Evolutionary conservation across 2,797 vertebrate species (phyloP), one percentile per base, ranked within the genome.

Genomic region (Mareca penelope): DNA sequence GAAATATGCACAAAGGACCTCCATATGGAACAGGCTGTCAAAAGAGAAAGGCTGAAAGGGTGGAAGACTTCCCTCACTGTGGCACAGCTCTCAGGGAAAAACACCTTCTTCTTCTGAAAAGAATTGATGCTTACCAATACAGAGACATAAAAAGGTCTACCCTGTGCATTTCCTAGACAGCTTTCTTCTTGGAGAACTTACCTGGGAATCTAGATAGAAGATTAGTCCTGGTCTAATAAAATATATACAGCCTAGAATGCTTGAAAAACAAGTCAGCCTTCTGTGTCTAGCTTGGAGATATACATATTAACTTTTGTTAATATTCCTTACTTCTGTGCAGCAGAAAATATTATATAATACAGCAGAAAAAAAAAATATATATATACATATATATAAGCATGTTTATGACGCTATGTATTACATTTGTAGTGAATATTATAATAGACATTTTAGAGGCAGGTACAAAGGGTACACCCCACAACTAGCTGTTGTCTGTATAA

Each of bases 401-500:
- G 46, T 29, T 57, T 42, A 11, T 21, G 2, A 4, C 0, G 0
- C 11, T 39, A 7, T 8, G 9, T 78, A 29, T 55, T 4, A 1
- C 31, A 59, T 55, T 80, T 56, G 23, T 88, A 80, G 71, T 52
- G 1, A 46, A 5, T 23, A 40, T 71, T 26, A 31, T 6, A 78
- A 24, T 12, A 61, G 28, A 18, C 48, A 42, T 71, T 89, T 81
- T 57, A 44, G 39, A 24, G 17, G 4, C 29, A 55, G 35, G 9
- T 80, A 65, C 29, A 48, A 73, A 22, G 15, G 82, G 5, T 29
- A n/a, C 26, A 73, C 8, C 26, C 21, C 70, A 46, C 11, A 87
- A 3, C 9, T 73, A 37, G 19, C 18, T 88, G 3, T 57, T 92
- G 29, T 10, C 26, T 82, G 6, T 37, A n/a, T 24, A 72, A 64